Base-by-base conservation (phyloP, 2,888 invertebrate genomes). In the Eupsilia transversa region DNA sequence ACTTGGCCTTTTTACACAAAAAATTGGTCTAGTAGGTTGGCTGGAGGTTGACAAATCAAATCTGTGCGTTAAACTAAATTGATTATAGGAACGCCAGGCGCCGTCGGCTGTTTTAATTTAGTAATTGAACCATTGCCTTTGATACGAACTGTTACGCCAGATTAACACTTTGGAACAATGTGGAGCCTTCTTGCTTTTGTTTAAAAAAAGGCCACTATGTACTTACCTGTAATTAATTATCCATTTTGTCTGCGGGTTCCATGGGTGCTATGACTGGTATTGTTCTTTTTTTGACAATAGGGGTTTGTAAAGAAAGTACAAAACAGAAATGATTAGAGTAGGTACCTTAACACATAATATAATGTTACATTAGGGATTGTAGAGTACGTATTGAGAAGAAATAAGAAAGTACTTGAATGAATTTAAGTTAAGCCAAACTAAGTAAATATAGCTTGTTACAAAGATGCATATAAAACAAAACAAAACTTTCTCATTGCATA, bases 1-100 rank as follows among this genome's bases (percentile, higher is more conserved):
- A 72, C 79, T 79, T 65, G 43, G 59, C 64, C 49, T 65, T 72
- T 83, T 61, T 69, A 66, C 12, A 71, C 59, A 68, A 70, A 79
- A 65, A 52, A 14, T 59, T 43, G 14, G 43, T 59, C 72, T 41
- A 49, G 46, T 35, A 54, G 64, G 65, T 30, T 30, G 41, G 57
- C 41, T 63, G 27, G 54, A 86, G 84, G 76, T 83, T 52, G 69
- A 72, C 41, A 66, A 83, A 71, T 73, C 76, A 61, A 79, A 86
- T 83, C 56, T 43, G 59, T 68, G 35, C 70, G 27, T 30, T 71
- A 49, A 66, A 79, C 60, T 74, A 67, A 85, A 78, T 76, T 66
- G 68, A 74, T 74, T 79, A 68, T 46, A 60, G 12, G n/a, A 52
- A 60, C 41, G 38, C 64, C 46, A 23, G 12, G 52, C 52, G 52